phyloP scores from a whole-genome alignment of 2,888 invertebrate genomes.

The Aporophyla lueneburgensis region DNA sequence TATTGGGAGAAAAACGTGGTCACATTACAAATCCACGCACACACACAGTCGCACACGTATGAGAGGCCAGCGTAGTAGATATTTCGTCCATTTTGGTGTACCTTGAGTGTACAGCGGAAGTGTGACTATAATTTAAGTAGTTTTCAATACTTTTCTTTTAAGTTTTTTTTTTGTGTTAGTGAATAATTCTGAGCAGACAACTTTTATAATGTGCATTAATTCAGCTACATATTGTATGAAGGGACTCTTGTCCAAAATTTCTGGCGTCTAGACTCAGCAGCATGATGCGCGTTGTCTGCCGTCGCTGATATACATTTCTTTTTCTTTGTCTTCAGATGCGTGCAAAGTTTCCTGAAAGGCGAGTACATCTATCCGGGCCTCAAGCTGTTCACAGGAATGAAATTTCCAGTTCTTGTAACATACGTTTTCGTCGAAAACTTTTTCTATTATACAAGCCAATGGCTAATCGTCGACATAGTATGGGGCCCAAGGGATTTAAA shows the following conservation, averaged over 20 bases:
- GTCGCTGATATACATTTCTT: neutral
- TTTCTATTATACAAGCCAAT: slow-evolving; percentile 82
- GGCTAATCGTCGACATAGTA: slow-evolving; percentile 79
- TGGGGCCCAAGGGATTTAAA: slow-evolving; percentile 73
- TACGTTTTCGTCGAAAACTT: slow-evolving; percentile 77
- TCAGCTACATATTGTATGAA: neutral
- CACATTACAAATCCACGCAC: too few species aligned
- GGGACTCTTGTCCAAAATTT: neutral
- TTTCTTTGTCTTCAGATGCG: slow-evolving; percentile 72
- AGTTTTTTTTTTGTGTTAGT: too few species aligned
- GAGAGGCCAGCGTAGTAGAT: too few species aligned
- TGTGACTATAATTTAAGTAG: too few species aligned
- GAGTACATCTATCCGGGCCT: slow-evolving; percentile 82
- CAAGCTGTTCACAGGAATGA: slow-evolving; percentile 70
- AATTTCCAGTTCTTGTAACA: slow-evolving; percentile 70
- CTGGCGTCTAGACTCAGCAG: neutral
- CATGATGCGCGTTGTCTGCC: neutral
- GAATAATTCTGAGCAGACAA: too few species aligned
- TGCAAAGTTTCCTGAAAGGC: slow-evolving; percentile 74
- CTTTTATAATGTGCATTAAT: too few species aligned
- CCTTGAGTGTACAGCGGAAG: too few species aligned
- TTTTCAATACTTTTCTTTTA: too few species aligned
- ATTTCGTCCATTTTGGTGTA: too few species aligned
- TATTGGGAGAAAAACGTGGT: too few species aligned
- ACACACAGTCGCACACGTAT: too few species aligned